Conservation (phyloP, 2,113 vertebrate genomes). For the Cathartes aura region DNA sequence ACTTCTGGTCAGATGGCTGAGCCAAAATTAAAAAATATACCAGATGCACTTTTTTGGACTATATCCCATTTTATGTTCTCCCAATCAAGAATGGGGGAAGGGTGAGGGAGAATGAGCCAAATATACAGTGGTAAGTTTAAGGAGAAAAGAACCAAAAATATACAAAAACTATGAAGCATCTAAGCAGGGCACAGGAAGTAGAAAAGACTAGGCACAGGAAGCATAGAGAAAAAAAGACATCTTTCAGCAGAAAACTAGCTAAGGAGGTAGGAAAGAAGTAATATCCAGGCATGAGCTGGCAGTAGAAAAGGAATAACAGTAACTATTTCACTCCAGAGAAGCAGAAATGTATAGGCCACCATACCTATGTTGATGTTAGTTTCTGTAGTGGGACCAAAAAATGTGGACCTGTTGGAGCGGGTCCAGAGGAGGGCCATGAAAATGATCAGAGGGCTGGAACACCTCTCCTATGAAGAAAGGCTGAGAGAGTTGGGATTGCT, state of each 20-base stretch:
- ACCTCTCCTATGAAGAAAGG: background rate
- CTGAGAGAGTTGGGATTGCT: background rate
- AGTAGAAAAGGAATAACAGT: background rate
- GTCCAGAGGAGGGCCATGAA: background rate
- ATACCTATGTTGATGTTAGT: background rate
- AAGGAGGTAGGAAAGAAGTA: background rate
- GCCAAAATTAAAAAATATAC: constrained; percentile 39
- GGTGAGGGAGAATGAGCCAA: background rate
- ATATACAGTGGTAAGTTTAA: background rate
- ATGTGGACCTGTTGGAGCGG: background rate
- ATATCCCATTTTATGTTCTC: background rate
- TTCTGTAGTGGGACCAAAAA: background rate
- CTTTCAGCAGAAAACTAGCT: background rate
- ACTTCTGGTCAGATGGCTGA: background rate
- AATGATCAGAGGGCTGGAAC: background rate
- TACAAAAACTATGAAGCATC: background rate
- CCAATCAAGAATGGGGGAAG: background rate
- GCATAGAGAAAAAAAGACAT: rapidly evolving
- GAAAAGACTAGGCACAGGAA: background rate
- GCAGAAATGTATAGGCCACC: background rate
- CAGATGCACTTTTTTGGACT: constrained; percentile 12
- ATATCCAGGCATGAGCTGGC: background rate
- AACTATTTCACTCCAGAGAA: background rate
- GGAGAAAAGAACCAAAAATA: background rate
- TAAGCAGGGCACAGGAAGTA: background rate